Evolutionary conservation across 2,888 invertebrate species (phyloP), one percentile per base, ranked within the genome.

Genomic region (Lepidocyrtinus sp.): DNA sequence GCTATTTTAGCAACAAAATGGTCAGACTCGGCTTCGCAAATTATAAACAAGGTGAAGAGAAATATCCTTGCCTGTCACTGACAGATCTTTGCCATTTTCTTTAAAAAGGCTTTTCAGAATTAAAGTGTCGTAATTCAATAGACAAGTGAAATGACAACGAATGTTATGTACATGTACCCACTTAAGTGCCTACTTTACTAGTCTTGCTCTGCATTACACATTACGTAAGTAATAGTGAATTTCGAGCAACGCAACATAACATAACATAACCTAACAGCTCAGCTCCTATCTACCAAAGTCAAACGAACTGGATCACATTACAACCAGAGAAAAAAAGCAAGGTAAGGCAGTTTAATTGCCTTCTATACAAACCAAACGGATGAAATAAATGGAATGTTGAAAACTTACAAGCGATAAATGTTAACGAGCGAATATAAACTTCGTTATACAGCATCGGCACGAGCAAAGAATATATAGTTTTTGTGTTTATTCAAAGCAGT

Each of bases 61-160:
- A 72, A 72, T 22, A 72, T 70, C 72, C 72, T 72, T 72, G 72
- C 72, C 63, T 72, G 72, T 72, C 72, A 72, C 63, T n/a, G n/a
- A 63, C 21, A 72, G 63, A 72, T 59, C 59, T 59, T n/a, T 59
- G 59, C 22, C 59, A 59, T 59, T 59, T 59, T 21, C 22, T 59
- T 59, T 59, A 9, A 59, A 59, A 59, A 21, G 22, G 59, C 59
- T 59, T 59, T 59, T 59, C 21, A 59, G 59, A 59, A 9, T 59
- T 59, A 59, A 12, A 19, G 21, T 21, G 59, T 22, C 2, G 24
- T 22, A 63, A 25, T 63, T 26, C 59, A 72, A 25, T 50, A 68
- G 19, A 72, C 50, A 63, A 25, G 71, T 61, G 45, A 71, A 12
- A 21, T 59, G 59, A 59, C 59, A 22, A 59, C 22, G 59, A 59